Base-by-base conservation (phyloP, 2,888 invertebrate species). In the Erpobdella octoculata region DNA sequence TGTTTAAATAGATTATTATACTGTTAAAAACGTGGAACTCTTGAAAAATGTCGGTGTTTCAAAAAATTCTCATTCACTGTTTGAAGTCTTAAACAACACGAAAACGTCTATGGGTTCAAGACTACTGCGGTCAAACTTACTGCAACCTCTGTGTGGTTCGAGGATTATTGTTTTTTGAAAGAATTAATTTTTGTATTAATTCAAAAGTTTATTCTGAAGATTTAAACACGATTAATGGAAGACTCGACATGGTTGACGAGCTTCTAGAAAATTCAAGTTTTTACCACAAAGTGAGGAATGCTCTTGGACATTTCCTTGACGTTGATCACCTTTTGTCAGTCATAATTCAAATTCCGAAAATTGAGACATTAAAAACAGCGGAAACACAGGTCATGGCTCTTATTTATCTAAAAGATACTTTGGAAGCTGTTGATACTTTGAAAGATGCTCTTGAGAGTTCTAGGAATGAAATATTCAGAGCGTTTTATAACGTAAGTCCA, bases 1-100 rank as follows among this genome's bases (percentile, higher is more conserved):
- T n/a, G n/a, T n/a, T n/a, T n/a, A n/a, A n/a, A n/a, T n/a, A 92
- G 93, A 94, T 85, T 86, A 89, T 66, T 88, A 88, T n/a, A 91
- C 91, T 58, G 89, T 90, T 15, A 88, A 88, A 72, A 88, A 89
- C 76, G 83, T 94, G 72, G 86, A 87, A 76, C 78, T 86, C 62
- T 78, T 86, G 2, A 79, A 80, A 71, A 84, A 84, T 76, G 69
- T 36, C 35, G 33, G n/a, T 31, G 79, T 83, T 72, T 79, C 80
- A 1, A 79, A 79, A 64, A 83, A 81, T 74, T 78, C 79, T 8
- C 81, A 87, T 65, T 88, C 87, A 70, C 83, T 91, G 12, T 87
- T 87, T 76, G 88, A 88, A 4, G 83, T 88, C n/a, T 79, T 91
- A 64, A 88, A 90, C 79, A 83, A 86, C 76, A 90, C 90, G 72